Evolutionary conservation across 2,797 vertebrate species (phyloP).

Genomic region (Xyrichtys novacula): DNA sequence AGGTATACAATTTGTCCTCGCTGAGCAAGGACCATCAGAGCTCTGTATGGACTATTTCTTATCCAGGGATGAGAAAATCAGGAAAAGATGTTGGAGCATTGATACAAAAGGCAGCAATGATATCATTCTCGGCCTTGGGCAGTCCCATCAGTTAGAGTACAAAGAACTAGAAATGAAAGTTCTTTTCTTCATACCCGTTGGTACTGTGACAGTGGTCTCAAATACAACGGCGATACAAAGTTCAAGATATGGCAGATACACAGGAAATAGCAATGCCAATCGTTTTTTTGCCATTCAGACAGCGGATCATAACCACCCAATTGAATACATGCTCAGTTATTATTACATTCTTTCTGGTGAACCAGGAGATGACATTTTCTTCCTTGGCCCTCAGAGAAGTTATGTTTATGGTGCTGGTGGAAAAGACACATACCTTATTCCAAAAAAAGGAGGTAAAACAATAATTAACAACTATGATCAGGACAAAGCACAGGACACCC

Average conservation of each 20-base stretch:
- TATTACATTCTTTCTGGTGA: slow-evolving; percentile 65
- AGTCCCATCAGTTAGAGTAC: slow-evolving; percentile 50
- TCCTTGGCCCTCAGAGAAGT: slow-evolving; percentile 69
- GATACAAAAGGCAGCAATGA: slow-evolving; percentile 43
- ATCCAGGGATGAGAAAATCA: slow-evolving; percentile 21
- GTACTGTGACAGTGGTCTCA: slow-evolving; percentile 48
- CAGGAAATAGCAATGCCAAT: slow-evolving; percentile 60
- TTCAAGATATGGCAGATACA: slow-evolving; percentile 61
- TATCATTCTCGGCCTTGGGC: slow-evolving; percentile 67
- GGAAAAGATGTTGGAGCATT: slow-evolving; percentile 29
- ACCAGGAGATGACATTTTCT: slow-evolving; percentile 68
- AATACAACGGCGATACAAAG: rapidly evolving
- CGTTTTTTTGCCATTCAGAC: slow-evolving; percentile 66
- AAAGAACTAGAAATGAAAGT: not conserved
- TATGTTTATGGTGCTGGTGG: slow-evolving; percentile 65
- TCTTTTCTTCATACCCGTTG: slow-evolving; percentile 30
- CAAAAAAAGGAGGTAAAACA: slow-evolving; percentile 55
- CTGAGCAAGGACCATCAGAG: slow-evolving; percentile 45
- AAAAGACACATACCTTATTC: slow-evolving; percentile 67
- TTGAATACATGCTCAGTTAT: slow-evolving; percentile 67
- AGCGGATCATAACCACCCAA: not conserved
- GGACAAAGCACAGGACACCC: slow-evolving; percentile 39
- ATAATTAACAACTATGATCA: slow-evolving; percentile 64
- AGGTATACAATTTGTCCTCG: slow-evolving; percentile 55
- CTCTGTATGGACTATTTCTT: slow-evolving; percentile 66